Conservation (phyloP, 2,797 vertebrate species). For the Cirrhinus mrigala region DNA sequence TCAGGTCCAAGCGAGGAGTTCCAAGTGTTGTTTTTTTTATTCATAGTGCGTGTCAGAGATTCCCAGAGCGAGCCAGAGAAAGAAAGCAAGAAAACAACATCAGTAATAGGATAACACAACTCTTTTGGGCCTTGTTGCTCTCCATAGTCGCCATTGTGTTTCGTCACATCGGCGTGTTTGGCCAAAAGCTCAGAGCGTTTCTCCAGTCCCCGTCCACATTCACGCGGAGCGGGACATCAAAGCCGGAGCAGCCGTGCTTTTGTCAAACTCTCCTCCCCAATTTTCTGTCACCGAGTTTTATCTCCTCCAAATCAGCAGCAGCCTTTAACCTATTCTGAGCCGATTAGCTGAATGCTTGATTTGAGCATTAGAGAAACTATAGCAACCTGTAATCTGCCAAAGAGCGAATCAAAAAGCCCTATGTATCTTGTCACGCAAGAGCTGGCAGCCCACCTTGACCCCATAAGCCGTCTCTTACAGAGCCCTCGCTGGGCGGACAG, state of each 20-base stretch:
- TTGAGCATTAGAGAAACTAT: constrained; percentile 89
- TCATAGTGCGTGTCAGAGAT: constrained; percentile 9
- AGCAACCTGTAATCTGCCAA: constrained; percentile 87
- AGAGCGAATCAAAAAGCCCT: constrained; percentile 59
- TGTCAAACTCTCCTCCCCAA: constrained; percentile 80
- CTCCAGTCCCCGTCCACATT: constrained; percentile 69
- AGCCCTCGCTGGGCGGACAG: constrained; percentile 59
- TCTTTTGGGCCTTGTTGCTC: constrained; percentile 29
- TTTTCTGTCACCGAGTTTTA: constrained; percentile 85
- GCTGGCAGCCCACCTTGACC: constrained; percentile 64
- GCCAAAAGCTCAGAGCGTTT: constrained; percentile 67
- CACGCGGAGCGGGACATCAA: constrained; percentile 68
- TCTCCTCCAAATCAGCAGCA: constrained; percentile 81
- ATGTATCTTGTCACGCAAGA: constrained; percentile 66
- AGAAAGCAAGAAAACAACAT: constrained; percentile 42
- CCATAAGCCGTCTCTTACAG: constrained; percentile 56
- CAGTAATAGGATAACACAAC: constrained; percentile 32
- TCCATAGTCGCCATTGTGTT: constrained; percentile 41
- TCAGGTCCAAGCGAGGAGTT: constrained; percentile 41
- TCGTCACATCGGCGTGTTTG: constrained; percentile 66
- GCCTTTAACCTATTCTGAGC: constrained; percentile 88
- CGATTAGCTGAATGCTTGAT: constrained; percentile 85
- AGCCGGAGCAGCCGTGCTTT: constrained; percentile 76
- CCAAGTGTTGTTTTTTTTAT: constrained; percentile 30
- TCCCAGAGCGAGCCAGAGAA: constrained; percentile 14